phyloP scores from a whole-genome alignment of 1,140 invertebrate species.

The Oreohelix idahoensis region DNA sequence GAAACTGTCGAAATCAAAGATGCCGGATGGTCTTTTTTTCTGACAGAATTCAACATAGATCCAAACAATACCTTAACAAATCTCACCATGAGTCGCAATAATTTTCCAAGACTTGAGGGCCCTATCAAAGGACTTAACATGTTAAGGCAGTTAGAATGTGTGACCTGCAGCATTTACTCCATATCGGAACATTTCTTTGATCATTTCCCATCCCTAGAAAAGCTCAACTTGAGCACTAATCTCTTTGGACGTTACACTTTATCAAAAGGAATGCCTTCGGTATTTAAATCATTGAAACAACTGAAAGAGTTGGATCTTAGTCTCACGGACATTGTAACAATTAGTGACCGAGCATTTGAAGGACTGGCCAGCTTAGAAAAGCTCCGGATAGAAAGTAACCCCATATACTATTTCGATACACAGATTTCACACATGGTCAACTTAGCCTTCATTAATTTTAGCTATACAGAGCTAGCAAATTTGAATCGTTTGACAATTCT shows the following conservation, averaged over 20 bases:
- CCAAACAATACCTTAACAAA: not conserved
- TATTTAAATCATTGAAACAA: not conserved
- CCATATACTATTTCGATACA: not conserved
- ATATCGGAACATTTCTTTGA: not conserved
- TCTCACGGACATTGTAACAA: not conserved
- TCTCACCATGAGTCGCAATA: not conserved
- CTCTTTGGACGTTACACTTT: not conserved
- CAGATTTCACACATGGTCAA: not conserved
- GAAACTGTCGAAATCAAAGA: no score
- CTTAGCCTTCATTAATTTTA: not conserved
- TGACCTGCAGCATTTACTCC: not conserved
- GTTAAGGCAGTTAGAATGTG: not conserved
- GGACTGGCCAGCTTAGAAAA: not conserved
- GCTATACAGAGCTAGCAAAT: not conserved
- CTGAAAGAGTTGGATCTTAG: not conserved
- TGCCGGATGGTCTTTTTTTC: not conserved
- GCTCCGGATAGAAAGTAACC: not conserved
- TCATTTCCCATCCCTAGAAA: not conserved
- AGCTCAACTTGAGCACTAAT: not conserved
- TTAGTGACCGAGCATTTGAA: not conserved
- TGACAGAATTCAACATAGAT: not conserved
- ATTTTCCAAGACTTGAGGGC: not conserved
- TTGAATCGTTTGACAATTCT: not conserved
- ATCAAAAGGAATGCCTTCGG: not conserved
- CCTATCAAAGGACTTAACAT: not conserved